Evolutionary conservation across 2,888 invertebrate species (phyloP).

Genomic region (Latheticus oryzae): DNA sequence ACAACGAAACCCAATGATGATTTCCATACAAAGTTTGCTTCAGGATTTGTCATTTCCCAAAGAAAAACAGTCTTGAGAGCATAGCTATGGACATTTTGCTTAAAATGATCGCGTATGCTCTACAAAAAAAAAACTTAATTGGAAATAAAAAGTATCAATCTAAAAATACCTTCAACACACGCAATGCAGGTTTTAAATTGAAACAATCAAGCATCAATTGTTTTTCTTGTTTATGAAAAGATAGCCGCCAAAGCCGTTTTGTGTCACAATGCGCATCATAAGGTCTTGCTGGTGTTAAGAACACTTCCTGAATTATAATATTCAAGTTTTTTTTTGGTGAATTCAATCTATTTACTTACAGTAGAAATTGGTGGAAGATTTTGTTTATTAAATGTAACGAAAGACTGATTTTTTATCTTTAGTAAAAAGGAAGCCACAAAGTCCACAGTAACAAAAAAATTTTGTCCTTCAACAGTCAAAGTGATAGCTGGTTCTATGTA

Average conservation of each 20-base stretch:
- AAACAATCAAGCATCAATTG: slow-evolving; percentile 2
- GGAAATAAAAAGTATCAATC: background rate
- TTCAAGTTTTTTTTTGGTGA: too few species aligned
- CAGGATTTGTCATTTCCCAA: too few species aligned
- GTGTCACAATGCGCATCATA: background rate
- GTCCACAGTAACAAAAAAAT: slow-evolving; percentile 1
- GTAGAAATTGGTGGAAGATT: too few species aligned
- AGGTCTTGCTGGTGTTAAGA: background rate
- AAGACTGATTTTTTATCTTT: too few species aligned
- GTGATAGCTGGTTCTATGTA: slow-evolving; percentile 14
- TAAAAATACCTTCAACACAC: slow-evolving; percentile 8
- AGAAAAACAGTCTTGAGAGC: slow-evolving; percentile 13
- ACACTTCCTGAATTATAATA: slow-evolving; percentile 4
- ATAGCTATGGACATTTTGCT: slow-evolving; percentile 8
- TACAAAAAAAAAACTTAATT: slow-evolving; percentile 1
- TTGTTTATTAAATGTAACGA: too few species aligned
- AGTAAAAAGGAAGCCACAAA: slow-evolving; percentile 9
- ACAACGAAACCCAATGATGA: background rate
- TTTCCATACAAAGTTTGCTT: too few species aligned
- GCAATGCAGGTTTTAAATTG: slow-evolving; percentile 6
- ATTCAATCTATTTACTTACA: too few species aligned
- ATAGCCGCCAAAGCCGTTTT: slow-evolving; percentile 8
- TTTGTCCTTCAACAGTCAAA: background rate
- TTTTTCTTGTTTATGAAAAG: slow-evolving; percentile 12
- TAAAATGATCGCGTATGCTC: slow-evolving; percentile 11